Conservation (phyloP, 2,113 vertebrate species). For the Pyrgilauda ruficollis region DNA sequence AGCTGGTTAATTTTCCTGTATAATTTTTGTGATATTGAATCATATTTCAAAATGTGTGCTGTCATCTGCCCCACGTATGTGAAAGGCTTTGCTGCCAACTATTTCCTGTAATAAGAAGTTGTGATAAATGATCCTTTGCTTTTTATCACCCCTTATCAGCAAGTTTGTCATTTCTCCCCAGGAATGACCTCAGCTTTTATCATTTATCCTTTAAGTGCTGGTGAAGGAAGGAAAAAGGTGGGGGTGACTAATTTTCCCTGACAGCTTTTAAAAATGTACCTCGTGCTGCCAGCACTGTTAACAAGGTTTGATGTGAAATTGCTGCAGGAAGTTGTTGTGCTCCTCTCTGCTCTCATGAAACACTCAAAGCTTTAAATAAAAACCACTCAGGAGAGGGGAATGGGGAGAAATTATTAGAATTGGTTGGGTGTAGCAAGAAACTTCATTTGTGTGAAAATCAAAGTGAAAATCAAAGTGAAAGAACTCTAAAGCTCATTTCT, state of each 20-base stretch:
- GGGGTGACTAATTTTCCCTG: neutral
- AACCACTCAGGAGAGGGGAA: neutral
- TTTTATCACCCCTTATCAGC: neutral
- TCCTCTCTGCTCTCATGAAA: neutral
- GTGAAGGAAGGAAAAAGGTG: neutral
- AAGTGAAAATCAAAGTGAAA: too few relatives aligned
- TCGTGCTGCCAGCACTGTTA: neutral
- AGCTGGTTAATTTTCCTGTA: neutral
- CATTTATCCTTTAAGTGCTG: neutral
- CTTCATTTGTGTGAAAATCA: neutral
- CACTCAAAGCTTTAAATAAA: neutral
- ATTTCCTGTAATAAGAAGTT: neutral
- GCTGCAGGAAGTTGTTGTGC: neutral
- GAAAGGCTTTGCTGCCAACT: neutral
- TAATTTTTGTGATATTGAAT: neutral
- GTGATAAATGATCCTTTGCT: neutral
- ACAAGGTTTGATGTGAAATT: neutral
- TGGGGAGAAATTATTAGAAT: neutral
- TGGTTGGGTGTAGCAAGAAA: neutral
- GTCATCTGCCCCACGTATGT: neutral
- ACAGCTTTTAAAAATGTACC: neutral
- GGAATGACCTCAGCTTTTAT: conserved; percentile 2
- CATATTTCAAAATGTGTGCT: neutral
- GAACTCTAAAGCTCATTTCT: neutral
- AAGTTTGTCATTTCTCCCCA: neutral